A percentile compares a stretch with the other conserved stretches of the same genome.
Conservation (phyloP, 2,113 vertebrate species). For the Mirza zaza region DNA sequence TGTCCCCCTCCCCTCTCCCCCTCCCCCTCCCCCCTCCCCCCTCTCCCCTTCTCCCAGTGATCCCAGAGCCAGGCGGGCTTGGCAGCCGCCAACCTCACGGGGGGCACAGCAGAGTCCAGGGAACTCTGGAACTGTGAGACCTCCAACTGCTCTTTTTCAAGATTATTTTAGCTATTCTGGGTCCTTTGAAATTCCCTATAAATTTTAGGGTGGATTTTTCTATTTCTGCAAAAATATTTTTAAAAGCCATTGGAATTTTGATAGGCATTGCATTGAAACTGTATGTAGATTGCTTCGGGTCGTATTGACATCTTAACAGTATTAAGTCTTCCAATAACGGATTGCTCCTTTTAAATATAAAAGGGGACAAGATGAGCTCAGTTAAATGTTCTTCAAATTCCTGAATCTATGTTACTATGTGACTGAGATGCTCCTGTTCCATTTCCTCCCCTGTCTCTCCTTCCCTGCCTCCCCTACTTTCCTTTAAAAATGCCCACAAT, state of each 20-base stretch:
- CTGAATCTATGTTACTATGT: not conserved
- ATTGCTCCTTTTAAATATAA: not conserved
- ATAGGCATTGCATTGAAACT: not conserved
- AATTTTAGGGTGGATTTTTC: not conserved
- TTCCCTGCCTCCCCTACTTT: not conserved
- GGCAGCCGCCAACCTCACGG: not conserved
- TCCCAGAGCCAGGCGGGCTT: not conserved
- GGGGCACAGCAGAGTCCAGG: not conserved
- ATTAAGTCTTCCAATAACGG: not conserved
- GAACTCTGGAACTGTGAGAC: not conserved
- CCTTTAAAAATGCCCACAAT: not conserved
- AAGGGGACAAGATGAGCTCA: fast-evolving
- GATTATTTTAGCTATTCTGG: not conserved
- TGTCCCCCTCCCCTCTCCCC: too few relatives aligned
- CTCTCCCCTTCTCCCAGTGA: too few relatives aligned
- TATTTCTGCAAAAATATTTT: not conserved
- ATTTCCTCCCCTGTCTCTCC: fast-evolving
- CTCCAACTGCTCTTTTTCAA: not conserved
- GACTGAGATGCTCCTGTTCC: not conserved
- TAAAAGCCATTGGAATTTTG: not conserved
- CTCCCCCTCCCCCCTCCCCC: too few relatives aligned
- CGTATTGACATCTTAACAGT: not conserved
- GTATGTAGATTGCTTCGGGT: not conserved
- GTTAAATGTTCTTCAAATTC: not conserved
- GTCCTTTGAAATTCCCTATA: not conserved